A percentile compares a stretch with the other conserved stretches of the same genome.
These are phyloP conservation scores for Amphipoea oculea DNA, from an alignment of 2,888 invertebrate genomes.

Conservation along the genomic window DNA sequence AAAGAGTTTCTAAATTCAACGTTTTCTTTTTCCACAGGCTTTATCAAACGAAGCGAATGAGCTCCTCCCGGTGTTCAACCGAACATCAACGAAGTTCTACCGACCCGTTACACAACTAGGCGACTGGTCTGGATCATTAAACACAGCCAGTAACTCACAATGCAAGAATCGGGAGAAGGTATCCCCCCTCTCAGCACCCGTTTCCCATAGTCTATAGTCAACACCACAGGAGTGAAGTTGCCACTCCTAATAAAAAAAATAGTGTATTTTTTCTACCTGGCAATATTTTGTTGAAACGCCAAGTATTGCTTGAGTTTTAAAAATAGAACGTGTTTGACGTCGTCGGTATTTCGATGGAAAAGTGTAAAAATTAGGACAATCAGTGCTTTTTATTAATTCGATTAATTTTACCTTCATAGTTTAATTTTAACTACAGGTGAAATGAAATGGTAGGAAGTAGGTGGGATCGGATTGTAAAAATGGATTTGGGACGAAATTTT, in stretches of 20 bases:
- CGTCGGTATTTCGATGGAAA: slow-evolving; percentile 13
- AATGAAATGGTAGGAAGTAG: neutral
- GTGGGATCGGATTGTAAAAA: slow-evolving; percentile 6
- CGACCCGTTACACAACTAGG: slow-evolving; percentile 94
- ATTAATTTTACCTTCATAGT: slow-evolving; percentile 1
- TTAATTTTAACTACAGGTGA: slow-evolving; percentile 27
- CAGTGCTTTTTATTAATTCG: slow-evolving; percentile 53
- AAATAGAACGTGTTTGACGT: slow-evolving; percentile 20
- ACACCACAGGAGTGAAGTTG: slow-evolving; percentile 59
- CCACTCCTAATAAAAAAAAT: slow-evolving; percentile 35
- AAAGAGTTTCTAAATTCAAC: too few species aligned
- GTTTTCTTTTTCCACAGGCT: slow-evolving; percentile 91
- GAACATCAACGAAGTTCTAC: slow-evolving; percentile 98
- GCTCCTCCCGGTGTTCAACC: slow-evolving; percentile 98
- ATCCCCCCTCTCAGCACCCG: slow-evolving; percentile 76
- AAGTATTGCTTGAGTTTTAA: slow-evolving; percentile 29
- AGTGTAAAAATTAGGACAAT: slow-evolving; percentile 28
- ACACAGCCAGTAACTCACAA: slow-evolving; percentile 75
- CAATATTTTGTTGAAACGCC: slow-evolving; percentile 26
- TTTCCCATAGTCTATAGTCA: slow-evolving; percentile 75
- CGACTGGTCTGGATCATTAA: slow-evolving; percentile 94
- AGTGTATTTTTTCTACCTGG: slow-evolving; percentile 24
- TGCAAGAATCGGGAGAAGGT: slow-evolving; percentile 76
- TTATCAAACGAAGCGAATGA: slow-evolving; percentile 99
- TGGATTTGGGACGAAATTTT: slow-evolving; percentile 17